Base-by-base conservation (phyloP, 1,140 invertebrate species). In the Drosophila bipectinata region DNA sequence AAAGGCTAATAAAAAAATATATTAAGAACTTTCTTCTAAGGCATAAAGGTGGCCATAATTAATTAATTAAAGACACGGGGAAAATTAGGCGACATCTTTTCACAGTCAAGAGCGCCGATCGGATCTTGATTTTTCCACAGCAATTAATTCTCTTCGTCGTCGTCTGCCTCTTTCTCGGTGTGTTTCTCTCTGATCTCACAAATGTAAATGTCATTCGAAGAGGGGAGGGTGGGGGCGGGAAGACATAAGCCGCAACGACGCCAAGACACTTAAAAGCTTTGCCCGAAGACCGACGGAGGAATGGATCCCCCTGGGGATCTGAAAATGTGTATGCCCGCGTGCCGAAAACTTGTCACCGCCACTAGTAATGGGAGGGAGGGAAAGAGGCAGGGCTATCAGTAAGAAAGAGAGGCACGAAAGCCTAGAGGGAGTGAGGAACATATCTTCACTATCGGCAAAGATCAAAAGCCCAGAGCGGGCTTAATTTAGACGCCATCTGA, bases 251-350 rank as follows among this genome's bases (percentile, higher is more conserved):
- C 81, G 81, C 72, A 32, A 30, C 73, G 85, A 90, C 85, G 85
- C 85, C 85, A 90, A 90, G 75, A 78, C 85, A 90, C 85, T 90
- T 90, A 90, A 90, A 71, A 90, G 87, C 85, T 90, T 90, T 90
- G 79, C 57, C 67, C 45, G 64, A 68, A 59, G 39, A 51, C 44
- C 6, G 32, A 49, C 30, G 37, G 39, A 39, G 41, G 32, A 61
- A 58, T 62, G 78, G 58, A 82, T 85, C 88, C 73, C 75, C 68
- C 57, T 64, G 83, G 80, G 32, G 32, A 12, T 10, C 3, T 10
- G 9, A 37, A 37, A 88, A 90, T 90, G 80, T 79, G 88, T 90
- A 67, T 81, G 78, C 72, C 88, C 88, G 83, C 89, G 89, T 90
- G 89, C 89, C 88, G 83, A 90, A 90, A 90, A 89, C 84, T 90